phyloP scores from a whole-genome alignment of 2,113 vertebrate genomes.

The Maccullochella peelii region DNA sequence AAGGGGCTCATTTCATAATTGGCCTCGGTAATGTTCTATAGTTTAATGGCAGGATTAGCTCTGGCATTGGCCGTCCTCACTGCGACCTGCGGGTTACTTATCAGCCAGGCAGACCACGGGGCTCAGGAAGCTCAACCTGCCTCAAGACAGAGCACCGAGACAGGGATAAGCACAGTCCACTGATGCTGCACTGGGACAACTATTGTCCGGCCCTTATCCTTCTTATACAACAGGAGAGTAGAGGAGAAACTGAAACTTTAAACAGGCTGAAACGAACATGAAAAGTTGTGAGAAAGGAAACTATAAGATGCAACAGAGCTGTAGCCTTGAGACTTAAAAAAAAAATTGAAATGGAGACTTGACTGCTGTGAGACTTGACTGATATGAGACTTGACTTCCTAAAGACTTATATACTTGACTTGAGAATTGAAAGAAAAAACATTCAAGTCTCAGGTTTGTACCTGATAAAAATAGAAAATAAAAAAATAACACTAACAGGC shows the following conservation, averaged over 20 bases:
- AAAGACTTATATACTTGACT: neutral
- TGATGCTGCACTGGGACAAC: slow-evolving; percentile 13
- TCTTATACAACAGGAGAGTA: neutral
- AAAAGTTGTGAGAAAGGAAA: neutral
- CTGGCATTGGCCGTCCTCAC: slow-evolving; percentile 43
- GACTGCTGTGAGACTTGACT: neutral
- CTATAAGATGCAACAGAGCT: neutral
- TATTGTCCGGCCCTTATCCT: slow-evolving; percentile 29
- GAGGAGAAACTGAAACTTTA: slow-evolving; percentile 6
- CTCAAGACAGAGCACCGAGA: slow-evolving; percentile 24
- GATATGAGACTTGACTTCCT: neutral
- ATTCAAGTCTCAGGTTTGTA: neutral
- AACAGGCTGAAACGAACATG: neutral
- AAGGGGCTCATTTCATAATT: slow-evolving; percentile 29
- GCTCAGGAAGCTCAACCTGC: slow-evolving; percentile 31
- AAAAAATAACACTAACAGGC: neutral
- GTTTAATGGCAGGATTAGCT: slow-evolving; percentile 45
- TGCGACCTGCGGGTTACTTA: slow-evolving; percentile 38
- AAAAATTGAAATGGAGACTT: neutral
- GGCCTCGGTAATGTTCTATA: neutral
- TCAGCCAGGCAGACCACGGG: slow-evolving; percentile 29
- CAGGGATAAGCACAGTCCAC: slow-evolving; percentile 25
- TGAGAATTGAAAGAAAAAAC: neutral
- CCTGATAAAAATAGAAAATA: neutral
- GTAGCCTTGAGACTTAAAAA: neutral